phyloP scores from a whole-genome alignment of 2,797 vertebrate species.

The Trachops cirrhosus region DNA sequence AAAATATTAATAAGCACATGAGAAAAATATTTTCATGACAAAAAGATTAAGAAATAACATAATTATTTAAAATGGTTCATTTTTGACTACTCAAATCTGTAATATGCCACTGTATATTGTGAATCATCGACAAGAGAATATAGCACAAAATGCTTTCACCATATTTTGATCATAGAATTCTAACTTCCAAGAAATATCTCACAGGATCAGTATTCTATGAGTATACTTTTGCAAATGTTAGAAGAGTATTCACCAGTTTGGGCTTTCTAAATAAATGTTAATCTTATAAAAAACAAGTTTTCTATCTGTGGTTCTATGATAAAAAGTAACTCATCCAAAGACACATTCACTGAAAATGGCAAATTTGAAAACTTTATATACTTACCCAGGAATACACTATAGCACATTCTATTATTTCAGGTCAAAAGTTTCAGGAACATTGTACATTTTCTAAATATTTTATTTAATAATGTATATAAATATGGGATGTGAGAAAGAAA shows the following conservation, averaged over 20 bases:
- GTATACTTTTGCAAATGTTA: background rate
- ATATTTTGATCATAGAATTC: background rate
- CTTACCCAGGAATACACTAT: background rate
- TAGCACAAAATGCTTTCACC: slow-evolving; percentile 6
- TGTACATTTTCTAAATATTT: background rate
- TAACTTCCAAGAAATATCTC: background rate
- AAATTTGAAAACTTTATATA: background rate
- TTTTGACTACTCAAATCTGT: background rate
- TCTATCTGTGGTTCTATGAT: background rate
- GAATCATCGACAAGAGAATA: background rate
- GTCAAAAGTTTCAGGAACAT: background rate
- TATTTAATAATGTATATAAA: background rate
- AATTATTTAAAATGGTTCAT: background rate
- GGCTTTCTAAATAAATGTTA: background rate
- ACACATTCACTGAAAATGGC: background rate
- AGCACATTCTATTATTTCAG: background rate
- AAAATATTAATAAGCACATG: background rate
- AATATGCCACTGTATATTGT: background rate
- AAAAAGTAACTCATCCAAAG: background rate
- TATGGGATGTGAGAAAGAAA: background rate
- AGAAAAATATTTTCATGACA: background rate
- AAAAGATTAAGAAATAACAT: background rate
- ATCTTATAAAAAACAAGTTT: background rate
- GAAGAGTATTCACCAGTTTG: background rate
- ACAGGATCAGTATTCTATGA: background rate